phyloP scores from a whole-genome alignment of 2,113 vertebrate genomes.

The Melanotaenia duboulayi region DNA sequence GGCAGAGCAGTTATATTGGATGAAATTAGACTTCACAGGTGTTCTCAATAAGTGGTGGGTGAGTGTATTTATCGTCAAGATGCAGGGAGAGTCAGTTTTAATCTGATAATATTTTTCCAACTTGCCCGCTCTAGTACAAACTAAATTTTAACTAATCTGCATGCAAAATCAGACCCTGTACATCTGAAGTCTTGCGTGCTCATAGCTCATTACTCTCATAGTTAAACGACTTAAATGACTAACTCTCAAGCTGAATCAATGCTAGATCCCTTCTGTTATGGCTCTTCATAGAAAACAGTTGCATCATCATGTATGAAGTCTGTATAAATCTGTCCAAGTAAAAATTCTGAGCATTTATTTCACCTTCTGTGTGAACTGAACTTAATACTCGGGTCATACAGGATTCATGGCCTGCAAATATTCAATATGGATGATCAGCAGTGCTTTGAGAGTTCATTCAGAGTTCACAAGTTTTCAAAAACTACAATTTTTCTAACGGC shows the following conservation, averaged over 20 bases:
- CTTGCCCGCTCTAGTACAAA: not conserved
- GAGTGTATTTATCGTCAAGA: not conserved
- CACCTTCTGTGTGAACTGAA: no score
- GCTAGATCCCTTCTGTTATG: no score
- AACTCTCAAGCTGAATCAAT: no score
- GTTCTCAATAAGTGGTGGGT: not conserved
- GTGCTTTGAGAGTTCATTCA: conserved; percentile 21
- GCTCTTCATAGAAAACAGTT: no score
- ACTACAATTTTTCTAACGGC: not conserved
- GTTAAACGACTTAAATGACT: conserved; percentile 18
- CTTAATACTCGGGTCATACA: no score
- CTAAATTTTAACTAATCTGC: conserved; percentile 8
- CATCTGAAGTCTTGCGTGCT: not conserved
- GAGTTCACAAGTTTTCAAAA: conserved; percentile 17
- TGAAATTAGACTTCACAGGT: not conserved
- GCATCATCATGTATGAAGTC: no score
- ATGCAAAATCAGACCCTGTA: conserved; percentile 2
- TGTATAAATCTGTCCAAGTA: no score
- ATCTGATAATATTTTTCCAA: not conserved
- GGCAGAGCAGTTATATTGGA: not conserved
- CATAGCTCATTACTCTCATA: conserved; percentile 11
- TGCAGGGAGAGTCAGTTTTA: not conserved
- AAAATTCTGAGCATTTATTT: no score
- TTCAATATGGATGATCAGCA: no score
- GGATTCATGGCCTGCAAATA: no score